Percentiles rank a stretch among this genome's conserved stretches.
Evolutionary conservation across 1,140 invertebrate genomes (phyloP).

Genomic region (Bombus turneri): DNA sequence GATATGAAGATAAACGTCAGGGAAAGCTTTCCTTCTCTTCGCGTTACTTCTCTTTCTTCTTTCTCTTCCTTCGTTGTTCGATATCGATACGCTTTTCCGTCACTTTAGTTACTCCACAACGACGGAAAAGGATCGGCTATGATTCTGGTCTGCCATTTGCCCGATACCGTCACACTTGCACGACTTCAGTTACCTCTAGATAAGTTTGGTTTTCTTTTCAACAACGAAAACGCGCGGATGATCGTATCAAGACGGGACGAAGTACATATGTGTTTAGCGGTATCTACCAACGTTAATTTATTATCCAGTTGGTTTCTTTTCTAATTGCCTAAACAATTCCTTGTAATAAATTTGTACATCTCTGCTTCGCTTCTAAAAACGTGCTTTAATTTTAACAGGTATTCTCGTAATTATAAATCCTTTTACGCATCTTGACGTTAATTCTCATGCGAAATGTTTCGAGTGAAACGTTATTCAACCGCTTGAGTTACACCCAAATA

Average conservation of each 20-base stretch:
- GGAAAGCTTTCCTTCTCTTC: constrained; percentile 18
- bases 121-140: not conserved
- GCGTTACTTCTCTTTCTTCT: not conserved
- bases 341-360: not conserved
- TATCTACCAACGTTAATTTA: too few relatives aligned
- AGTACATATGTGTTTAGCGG: too few relatives aligned
- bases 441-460: not conserved
- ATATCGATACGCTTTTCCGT: constrained; percentile 48
- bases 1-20: constrained; percentile 22
- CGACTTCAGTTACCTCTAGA: not conserved
- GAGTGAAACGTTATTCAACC: not conserved
- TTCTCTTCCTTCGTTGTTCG: not conserved
- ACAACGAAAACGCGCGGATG: too few relatives aligned
- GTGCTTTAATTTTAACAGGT: not conserved
- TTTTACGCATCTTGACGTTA: not conserved
- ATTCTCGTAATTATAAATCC: too few relatives aligned
- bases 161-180: not conserved
- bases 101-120: constrained; percentile 2
- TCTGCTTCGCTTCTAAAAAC: not conserved
- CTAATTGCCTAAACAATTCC: not conserved
- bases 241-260: not conserved
- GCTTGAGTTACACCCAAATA: not conserved
- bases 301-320: not conserved
- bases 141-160: not conserved
- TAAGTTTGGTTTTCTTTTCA: not conserved